Conservation (phyloP, 2,113 vertebrate genomes). For the Acrocephalus kingi region DNA sequence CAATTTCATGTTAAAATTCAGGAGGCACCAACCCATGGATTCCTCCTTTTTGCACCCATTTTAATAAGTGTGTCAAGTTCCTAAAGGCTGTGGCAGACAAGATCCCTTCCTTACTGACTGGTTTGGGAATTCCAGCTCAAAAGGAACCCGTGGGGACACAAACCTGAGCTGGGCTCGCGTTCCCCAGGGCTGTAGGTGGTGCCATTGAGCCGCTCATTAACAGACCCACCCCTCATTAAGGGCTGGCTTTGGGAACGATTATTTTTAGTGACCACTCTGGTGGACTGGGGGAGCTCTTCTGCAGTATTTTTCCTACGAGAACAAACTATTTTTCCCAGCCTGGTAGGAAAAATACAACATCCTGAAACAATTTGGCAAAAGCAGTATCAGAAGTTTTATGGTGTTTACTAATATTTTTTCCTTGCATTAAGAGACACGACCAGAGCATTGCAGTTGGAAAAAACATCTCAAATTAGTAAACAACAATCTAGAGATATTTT, state of each 20-base stretch:
- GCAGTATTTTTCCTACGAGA: background rate
- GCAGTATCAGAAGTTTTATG: background rate
- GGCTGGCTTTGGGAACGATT: background rate
- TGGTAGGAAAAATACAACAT: background rate
- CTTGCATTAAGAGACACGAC: background rate
- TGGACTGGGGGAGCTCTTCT: background rate
- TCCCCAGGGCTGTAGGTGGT: constrained; percentile 64
- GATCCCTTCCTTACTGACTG: background rate
- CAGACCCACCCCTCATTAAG: background rate
- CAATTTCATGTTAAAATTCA: background rate
- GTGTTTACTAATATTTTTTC: background rate
- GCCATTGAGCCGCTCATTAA: constrained; percentile 37
- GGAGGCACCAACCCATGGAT: background rate
- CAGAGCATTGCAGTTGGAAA: background rate
- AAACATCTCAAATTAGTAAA: background rate
- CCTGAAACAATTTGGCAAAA: background rate
- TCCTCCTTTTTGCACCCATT: background rate
- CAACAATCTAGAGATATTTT: background rate
- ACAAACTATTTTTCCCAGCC: background rate
- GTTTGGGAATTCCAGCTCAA: background rate
- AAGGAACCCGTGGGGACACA: background rate
- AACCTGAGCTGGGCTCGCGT: background rate
- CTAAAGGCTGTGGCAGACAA: background rate
- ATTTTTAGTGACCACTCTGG: background rate
- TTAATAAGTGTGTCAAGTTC: background rate